Base-by-base conservation (phyloP, 2,797 vertebrate genomes). In the Chloroceryle inda region DNA sequence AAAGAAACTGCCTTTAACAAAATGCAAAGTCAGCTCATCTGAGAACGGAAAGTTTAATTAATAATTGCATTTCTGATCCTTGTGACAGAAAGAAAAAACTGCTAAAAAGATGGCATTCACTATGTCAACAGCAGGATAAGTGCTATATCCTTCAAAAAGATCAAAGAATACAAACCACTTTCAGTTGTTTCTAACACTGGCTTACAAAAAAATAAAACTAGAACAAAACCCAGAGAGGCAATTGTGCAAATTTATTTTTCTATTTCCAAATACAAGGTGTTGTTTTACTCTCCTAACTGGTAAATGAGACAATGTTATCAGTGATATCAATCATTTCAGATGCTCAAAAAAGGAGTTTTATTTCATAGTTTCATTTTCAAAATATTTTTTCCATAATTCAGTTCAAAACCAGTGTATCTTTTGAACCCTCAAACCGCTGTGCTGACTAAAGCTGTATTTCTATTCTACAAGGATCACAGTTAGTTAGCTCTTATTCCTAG, bases 381-480 rank as follows among this genome's bases (percentile, higher is more conserved):
- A 85, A 74, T 11, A 10, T n/a, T 52, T 85, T 76, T 88, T 61
- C 37, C 78, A 91, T 17, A 91, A 76, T 66, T 89, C 29, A 84
- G 6, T 49, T 78, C 71, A 73, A 89, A 91, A 93, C 38, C 38
- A 79, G 16, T 38, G 52, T 76, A 87, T 7, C 44, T 96, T 93
- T 83, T 84, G 78, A 97, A 92, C 50, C 55, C 71, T 96, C 89
- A 82, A 88, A 94, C 74, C 95, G 90, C 93, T 97, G 96, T 94
- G 93, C 92, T 96, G 92, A 96, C 77, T 91, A 88, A 96, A 94
- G 92, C 53, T 62, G 35, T 53, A 88, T 75, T 90, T 94, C 93
- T 95, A 42, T 67, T 93, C 74, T 86, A 26, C 38, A 62, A 95
- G 53, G 68, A 95, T 58, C 64, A 79, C 1, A 83, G 55, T 96